Evolutionary conservation across 2,797 vertebrate species (phyloP).

Genomic region (Chloroceryle amazona): DNA sequence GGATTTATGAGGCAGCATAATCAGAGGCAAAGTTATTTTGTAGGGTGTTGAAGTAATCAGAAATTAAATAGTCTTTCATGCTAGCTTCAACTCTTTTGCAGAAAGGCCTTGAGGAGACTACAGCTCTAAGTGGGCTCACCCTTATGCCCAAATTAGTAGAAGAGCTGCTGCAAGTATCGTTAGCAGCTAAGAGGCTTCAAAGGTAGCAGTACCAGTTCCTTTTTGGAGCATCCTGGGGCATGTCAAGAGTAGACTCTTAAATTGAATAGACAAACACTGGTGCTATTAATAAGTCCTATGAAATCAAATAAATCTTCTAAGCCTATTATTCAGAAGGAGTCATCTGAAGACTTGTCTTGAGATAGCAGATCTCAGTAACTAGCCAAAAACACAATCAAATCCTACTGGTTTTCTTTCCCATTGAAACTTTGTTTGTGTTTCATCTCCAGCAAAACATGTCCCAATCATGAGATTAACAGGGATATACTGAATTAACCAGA

Average conservation of each 20-base stretch:
- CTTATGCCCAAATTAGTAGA: not conserved
- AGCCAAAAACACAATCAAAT: conserved; percentile 20
- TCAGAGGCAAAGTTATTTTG: not conserved
- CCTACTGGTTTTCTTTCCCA: not conserved
- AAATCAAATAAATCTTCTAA: conserved; percentile 31
- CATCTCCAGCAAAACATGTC: not conserved
- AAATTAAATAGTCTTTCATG: not conserved
- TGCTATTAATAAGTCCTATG: not conserved
- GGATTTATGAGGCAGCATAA: rapidly evolving
- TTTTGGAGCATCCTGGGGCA: not conserved
- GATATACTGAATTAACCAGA: conserved; percentile 10
- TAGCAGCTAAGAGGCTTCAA: not conserved
- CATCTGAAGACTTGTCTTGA: not conserved
- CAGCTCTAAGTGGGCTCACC: not conserved
- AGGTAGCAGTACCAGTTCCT: not conserved
- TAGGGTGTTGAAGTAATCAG: not conserved
- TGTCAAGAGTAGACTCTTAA: not conserved
- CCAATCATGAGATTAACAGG: conserved; percentile 13
- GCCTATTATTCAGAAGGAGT: not conserved
- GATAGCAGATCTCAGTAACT: not conserved
- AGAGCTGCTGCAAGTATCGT: not conserved
- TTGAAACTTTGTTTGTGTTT: conserved; percentile 36
- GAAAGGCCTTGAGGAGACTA: not conserved
- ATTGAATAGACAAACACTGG: not conserved
- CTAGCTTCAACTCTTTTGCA: not conserved